Percentiles rank a stretch among this genome's conserved stretches.
phyloP scores from a whole-genome alignment of 2,888 invertebrate species.

The Agriotes lineatus region DNA sequence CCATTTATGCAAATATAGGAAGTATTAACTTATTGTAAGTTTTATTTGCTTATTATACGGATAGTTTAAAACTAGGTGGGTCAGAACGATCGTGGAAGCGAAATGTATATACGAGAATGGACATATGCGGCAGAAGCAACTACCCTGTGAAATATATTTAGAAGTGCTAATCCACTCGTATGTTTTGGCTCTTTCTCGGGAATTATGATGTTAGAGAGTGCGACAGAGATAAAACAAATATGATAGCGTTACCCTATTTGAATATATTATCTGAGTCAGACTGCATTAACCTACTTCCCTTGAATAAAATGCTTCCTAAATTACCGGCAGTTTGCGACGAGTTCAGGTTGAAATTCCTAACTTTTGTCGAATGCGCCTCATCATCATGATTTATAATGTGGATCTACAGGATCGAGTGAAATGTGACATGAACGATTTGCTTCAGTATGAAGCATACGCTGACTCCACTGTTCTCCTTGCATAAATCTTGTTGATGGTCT shows the following conservation, averaged over 20 bases:
- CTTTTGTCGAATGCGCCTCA: slow-evolving; percentile 48
- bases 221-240: slow-evolving; percentile 30
- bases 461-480: not conserved
- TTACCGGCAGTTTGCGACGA: slow-evolving; percentile 51
- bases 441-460: slow-evolving; percentile 4
- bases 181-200: not conserved
- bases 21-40: too few species aligned
- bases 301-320: slow-evolving; percentile 53
- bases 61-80: too few species aligned
- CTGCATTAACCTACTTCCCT: slow-evolving; percentile 53
- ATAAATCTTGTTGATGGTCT: slow-evolving; percentile 4
- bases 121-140: not conserved
- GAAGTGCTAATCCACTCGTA: not conserved
- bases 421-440: slow-evolving; percentile 49
- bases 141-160: not conserved
- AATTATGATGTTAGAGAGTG: slow-evolving; percentile 24
- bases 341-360: slow-evolving; percentile 48
- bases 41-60: too few species aligned
- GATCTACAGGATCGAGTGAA: slow-evolving; percentile 50
- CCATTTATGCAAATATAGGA: too few species aligned
- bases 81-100: too few species aligned
- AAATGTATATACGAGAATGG: not conserved
- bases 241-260: slow-evolving; percentile 38
- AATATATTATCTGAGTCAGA: slow-evolving; percentile 44
- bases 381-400: slow-evolving; percentile 50